Evolutionary conservation across 2,888 invertebrate genomes (phyloP).

Genomic region (Priocnemis perturbator): DNA sequence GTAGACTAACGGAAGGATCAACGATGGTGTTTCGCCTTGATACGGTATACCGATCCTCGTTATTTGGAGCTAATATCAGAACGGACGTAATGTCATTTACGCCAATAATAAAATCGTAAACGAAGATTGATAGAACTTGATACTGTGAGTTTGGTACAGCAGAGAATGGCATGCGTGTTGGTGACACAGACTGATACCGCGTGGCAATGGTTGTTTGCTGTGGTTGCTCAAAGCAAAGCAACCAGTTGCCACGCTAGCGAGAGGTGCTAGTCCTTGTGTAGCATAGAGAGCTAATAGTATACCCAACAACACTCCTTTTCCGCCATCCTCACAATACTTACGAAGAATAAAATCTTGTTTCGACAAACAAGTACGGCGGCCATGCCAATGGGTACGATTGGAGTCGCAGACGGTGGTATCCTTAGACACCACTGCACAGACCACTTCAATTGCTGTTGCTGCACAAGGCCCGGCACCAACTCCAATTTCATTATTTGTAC

Average conservation of each 20-base stretch:
- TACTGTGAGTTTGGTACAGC: too few relatives aligned
- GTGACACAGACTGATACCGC: too few relatives aligned
- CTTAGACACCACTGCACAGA: constrained; percentile 93
- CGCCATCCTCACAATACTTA: too few relatives aligned
- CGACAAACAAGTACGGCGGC: constrained; percentile 90
- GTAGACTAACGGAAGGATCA: constrained; percentile 93
- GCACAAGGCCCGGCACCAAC: constrained; percentile 79
- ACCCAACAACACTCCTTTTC: too few relatives aligned
- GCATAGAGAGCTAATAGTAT: too few relatives aligned
- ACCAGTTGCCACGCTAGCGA: too few relatives aligned
- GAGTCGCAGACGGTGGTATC: constrained; percentile 90
- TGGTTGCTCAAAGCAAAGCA: too few relatives aligned
- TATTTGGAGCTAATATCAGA: constrained; percentile 81
- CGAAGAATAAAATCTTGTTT: constrained; percentile 94
- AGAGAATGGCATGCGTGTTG: too few relatives aligned
- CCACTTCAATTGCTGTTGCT: constrained; percentile 87
- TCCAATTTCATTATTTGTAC: constrained; percentile 89
- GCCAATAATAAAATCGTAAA: neutral
- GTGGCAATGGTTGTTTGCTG: too few relatives aligned
- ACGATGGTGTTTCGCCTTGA: constrained; percentile 82
- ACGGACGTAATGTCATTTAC: neutral
- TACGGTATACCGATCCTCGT: constrained; percentile 81
- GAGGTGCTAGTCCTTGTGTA: too few relatives aligned
- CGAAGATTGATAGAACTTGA: constrained; percentile 1
- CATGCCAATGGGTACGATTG: constrained; percentile 89